Evolutionary conservation across 2,113 vertebrate species (phyloP).

Genomic region (Carassius gibelio): DNA sequence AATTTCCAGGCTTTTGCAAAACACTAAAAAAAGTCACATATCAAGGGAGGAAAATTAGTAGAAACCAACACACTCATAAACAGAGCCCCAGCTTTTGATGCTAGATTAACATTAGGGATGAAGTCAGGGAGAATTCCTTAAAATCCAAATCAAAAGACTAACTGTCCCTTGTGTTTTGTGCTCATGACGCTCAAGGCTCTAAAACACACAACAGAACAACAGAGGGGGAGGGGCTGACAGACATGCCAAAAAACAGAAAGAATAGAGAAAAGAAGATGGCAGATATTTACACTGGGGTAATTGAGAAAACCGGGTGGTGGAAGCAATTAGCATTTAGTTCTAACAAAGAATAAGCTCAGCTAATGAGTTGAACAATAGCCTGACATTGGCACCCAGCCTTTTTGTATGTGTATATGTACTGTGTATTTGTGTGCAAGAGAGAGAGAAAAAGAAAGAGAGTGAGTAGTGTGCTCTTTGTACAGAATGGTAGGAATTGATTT

Average conservation of each 20-base stretch:
- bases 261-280: constrained; percentile 49
- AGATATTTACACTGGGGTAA: constrained; percentile 59
- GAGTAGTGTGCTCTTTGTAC: constrained; percentile 67
- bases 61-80: neutral
- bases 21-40: neutral
- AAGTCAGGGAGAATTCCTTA: constrained; percentile 4
- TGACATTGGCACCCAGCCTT: constrained; percentile 40
- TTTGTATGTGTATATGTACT: constrained; percentile 24
- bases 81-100: constrained; percentile 6
- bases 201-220: constrained; percentile 37
- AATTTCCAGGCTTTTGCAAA: constrained; percentile 61
- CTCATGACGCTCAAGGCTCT: constrained; percentile 19
- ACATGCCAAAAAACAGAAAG: constrained; percentile 22
- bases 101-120: constrained; percentile 27
- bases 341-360: constrained; percentile 62
- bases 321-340: constrained; percentile 54
- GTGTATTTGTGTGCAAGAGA: constrained; percentile 37
- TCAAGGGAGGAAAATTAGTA: neutral
- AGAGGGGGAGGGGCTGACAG: constrained; percentile 37
- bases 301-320: constrained; percentile 53
- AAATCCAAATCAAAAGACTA: constrained; percentile 26
- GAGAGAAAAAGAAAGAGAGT: constrained; percentile 65
- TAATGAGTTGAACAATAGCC: constrained; percentile 64
- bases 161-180: constrained; percentile 30
- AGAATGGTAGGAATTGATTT: constrained; percentile 75